Conservation (phyloP, 2,113 vertebrate genomes). For the Dasyornis broadbenti region DNA sequence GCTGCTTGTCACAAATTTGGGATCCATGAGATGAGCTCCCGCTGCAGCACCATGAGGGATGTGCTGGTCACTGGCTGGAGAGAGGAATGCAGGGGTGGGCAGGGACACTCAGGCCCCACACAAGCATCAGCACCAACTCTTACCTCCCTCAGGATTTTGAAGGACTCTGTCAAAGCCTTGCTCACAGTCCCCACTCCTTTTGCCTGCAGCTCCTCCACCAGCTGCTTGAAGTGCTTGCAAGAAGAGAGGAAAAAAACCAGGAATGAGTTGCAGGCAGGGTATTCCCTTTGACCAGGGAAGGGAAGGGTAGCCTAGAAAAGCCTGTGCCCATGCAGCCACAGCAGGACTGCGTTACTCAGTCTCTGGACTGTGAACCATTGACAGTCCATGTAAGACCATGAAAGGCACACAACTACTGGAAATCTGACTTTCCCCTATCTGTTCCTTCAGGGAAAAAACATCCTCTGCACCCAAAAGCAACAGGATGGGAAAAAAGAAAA, state of each 20-base stretch:
- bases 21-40: rapidly evolving
- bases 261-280: neutral
- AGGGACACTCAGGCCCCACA: neutral
- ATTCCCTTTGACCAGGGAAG: neutral
- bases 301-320: neutral
- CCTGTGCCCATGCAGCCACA: neutral
- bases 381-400: neutral
- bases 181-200: slow-evolving; percentile 90
- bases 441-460: neutral
- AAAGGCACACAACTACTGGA: neutral
- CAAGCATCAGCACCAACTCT: neutral
- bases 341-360: neutral
- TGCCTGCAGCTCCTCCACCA: slow-evolving; percentile 86
- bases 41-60: neutral
- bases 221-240: slow-evolving; percentile 89
- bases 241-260: neutral
- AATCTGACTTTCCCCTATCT: neutral
- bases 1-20: neutral
- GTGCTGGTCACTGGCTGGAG: neutral
- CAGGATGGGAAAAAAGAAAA: neutral
- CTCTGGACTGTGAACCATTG: neutral
- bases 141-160: slow-evolving; percentile 90
- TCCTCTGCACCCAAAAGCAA: neutral
- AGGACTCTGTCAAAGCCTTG: slow-evolving; percentile 89
- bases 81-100: neutral